Evolutionary conservation across 2,888 invertebrate species (phyloP), one percentile per base, ranked within the genome.

Genomic region (Carterocephalus palaemon): DNA sequence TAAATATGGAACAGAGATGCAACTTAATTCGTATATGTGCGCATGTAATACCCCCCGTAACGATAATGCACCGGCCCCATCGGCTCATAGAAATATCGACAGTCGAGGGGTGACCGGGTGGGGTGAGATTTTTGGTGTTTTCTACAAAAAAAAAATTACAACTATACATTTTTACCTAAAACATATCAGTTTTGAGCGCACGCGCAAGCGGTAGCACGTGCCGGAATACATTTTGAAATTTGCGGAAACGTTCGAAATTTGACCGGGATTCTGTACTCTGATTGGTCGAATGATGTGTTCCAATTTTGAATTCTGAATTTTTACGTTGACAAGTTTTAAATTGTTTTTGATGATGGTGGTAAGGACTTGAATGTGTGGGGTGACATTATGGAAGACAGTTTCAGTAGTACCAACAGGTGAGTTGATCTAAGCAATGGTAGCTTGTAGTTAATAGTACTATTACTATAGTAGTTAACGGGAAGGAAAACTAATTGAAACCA

Each of bases 131-230:
- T 83, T 85, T 80, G 83, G 75, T 76, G 77, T 84, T 84, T 86
- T 76, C 74, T 67, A 70, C 70, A 75, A 78, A 85, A 82, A 78
- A 81, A 75, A 74, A 72, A 59, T 66, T 58, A 59, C 58, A 58
- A 51, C 55, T 74, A 77, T 71, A 63, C 72, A 74, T 82, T 85
- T 83, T 85, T 84, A 84, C 83, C 63, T 76, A 84, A 85, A 86
- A 85, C 79, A 76, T 60, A 59, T 58, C 71, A 82, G 81, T 83
- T 80, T 79, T 68, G 59, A 64, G 65, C 80, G 80, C 77, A 72
- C 71, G 76, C 80, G 85, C 85, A 82, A 47, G 57, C 58, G 67
- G 49, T 28, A 63, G 64, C 84, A 82, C 81, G 82, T 64, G 80
- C 67, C 67, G 45, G 28, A 34, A 17, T 17, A 15, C 32, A 34